Evolutionary conservation across 92 coral and sea anemone genomes (phyloP).

Genomic region (Parazoanthus swiftii): DNA sequence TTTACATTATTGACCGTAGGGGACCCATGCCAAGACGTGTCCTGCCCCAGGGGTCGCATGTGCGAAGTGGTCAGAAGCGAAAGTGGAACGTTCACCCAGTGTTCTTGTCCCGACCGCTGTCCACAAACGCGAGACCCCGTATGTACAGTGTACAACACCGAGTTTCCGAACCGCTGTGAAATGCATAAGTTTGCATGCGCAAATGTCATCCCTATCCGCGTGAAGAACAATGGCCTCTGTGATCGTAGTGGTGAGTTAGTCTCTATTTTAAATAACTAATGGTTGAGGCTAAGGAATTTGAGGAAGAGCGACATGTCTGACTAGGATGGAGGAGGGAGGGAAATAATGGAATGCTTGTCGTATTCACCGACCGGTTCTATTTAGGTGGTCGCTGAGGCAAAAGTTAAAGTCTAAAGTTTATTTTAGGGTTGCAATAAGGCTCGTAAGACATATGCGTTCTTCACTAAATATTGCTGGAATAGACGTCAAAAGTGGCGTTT

Average conservation of each 20-base stretch:
- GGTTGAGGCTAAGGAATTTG: too few species aligned
- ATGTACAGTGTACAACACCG: constrained; percentile 52
- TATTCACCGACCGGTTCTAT: too few species aligned
- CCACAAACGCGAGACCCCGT: constrained; percentile 52
- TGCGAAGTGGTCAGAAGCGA: constrained; percentile 33
- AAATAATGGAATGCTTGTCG: too few species aligned
- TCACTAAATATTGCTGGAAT: too few species aligned
- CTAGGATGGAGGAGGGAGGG: too few species aligned
- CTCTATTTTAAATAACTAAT: too few species aligned
- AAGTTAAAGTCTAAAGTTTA: too few species aligned
- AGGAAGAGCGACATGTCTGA: too few species aligned
- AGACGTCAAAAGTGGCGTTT: too few species aligned
- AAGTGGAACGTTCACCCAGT: constrained; percentile 36
- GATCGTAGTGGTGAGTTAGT: constrained; percentile 15
- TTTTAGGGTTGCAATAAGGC: too few species aligned
- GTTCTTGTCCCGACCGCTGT: constrained; percentile 54
- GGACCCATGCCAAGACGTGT: constrained; percentile 40
- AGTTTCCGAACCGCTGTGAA: constrained; percentile 51
- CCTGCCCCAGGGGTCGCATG: constrained; percentile 58
- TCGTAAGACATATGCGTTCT: too few species aligned
- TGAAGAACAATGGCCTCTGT: constrained; percentile 56
- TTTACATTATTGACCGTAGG: neutral
- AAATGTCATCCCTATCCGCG: constrained; percentile 45
- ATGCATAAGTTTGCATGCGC: constrained; percentile 64
- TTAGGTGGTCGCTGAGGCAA: too few species aligned